Conservation (phyloP, 2,888 invertebrate species). For the Aphidoletes aphidimyza region DNA sequence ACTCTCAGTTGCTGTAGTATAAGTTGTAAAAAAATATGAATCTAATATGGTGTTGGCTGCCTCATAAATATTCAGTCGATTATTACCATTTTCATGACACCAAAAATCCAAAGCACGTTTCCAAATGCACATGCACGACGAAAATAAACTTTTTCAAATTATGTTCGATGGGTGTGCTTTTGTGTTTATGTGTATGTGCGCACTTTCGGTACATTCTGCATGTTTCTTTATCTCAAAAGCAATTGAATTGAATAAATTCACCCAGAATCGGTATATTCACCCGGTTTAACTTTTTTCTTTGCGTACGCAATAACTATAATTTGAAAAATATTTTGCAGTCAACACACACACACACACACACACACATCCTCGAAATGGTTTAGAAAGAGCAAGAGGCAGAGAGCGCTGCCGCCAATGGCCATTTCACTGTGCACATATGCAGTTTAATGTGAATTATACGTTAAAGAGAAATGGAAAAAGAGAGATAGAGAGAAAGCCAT, state of each 20-base stretch:
- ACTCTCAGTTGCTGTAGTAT: neutral
- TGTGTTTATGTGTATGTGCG: neutral
- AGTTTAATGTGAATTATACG: neutral
- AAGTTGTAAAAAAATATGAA: constrained; percentile 38
- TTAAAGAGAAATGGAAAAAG: neutral
- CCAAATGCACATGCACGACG: constrained; percentile 21
- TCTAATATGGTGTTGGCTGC: constrained; percentile 5
- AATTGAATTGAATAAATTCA: constrained; percentile 40
- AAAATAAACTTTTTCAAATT: constrained; percentile 42
- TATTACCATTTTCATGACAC: constrained; percentile 26
- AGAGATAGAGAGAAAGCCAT: neutral
- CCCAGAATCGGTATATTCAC: constrained; percentile 2
- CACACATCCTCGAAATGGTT: too few relatives aligned
- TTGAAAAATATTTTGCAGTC: constrained; percentile 22
- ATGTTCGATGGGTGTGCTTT: neutral
- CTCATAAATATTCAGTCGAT: constrained; percentile 48
- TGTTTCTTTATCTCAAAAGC: constrained; percentile 4
- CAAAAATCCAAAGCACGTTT: neutral
- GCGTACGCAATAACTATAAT: neutral
- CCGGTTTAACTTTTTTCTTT: too few relatives aligned
- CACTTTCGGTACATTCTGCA: neutral
- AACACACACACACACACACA: neutral
- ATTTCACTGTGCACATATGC: constrained; percentile 1
- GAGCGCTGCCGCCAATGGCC: neutral
- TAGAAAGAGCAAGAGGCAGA: neutral